A percentile compares a stretch with the other conserved stretches of the same genome.
phyloP scores from a whole-genome alignment of 2,113 vertebrate genomes.

The Coryphaenoides rupestris region DNA sequence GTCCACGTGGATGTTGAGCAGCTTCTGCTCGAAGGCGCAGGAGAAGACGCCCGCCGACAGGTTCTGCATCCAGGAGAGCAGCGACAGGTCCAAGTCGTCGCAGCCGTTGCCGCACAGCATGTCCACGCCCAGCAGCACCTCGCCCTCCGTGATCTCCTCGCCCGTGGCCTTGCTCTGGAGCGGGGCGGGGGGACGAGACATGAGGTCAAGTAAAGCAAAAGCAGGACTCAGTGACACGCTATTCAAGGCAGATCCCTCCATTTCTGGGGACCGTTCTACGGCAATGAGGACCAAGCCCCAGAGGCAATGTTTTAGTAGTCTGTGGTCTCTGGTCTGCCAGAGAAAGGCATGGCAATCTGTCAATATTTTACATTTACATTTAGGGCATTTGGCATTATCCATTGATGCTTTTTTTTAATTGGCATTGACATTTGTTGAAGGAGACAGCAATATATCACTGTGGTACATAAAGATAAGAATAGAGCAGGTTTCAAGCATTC shows the following conservation, averaged over 20 bases:
- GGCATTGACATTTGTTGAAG: no score
- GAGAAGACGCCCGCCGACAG: conserved; percentile 88
- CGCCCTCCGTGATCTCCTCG: conserved; percentile 94
- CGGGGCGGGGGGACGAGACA: neutral
- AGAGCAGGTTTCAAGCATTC: no score
- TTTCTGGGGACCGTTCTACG: neutral
- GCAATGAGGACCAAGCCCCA: no score
- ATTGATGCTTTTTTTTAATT: no score
- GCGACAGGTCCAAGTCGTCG: conserved; percentile 93
- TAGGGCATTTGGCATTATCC: no score
- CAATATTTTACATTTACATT: no score
- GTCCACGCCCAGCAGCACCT: conserved; percentile 93
- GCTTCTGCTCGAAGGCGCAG: conserved; percentile 97
- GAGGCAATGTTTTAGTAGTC: no score
- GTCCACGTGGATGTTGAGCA: conserved; percentile 95
- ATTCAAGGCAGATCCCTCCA: neutral
- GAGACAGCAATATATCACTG: no score
- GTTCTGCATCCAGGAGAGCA: conserved; percentile 97
- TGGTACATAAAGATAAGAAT: no score
- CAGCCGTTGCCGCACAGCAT: conserved; percentile 95
- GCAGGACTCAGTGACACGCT: no score
- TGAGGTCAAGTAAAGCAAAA: neutral
- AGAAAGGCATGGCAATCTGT: no score
- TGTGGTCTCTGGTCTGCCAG: no score
- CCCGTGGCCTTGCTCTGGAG: conserved; percentile 90